Percentiles rank a stretch among this genome's conserved stretches.
phyloP scores from a whole-genome alignment of 2,113 vertebrate species.

The Eurystomus gularis region DNA sequence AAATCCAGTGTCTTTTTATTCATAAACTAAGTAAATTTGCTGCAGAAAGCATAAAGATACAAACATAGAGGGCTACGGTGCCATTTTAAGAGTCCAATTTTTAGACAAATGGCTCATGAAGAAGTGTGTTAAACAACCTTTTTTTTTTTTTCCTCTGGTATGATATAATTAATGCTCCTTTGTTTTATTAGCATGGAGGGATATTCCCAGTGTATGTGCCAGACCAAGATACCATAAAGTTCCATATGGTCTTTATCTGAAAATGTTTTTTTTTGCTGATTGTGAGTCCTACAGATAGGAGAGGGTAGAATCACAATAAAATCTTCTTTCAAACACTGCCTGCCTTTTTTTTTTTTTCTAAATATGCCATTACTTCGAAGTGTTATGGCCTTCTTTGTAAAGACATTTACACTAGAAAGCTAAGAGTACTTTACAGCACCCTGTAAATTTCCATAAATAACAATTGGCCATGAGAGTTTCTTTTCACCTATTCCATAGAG shows the following conservation, averaged over 20 bases:
- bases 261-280: background rate
- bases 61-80: background rate
- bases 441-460: constrained; percentile 59
- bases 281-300: background rate
- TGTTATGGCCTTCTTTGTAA: constrained; percentile 18
- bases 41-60: background rate
- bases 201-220: background rate
- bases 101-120: background rate
- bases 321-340: background rate
- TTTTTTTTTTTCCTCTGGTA: background rate
- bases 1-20: background rate
- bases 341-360: background rate
- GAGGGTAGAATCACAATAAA: background rate
- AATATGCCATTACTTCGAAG: constrained; percentile 18
- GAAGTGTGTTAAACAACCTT: background rate
- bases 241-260: background rate
- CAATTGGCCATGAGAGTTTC: constrained; percentile 23
- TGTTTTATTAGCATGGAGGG: background rate
- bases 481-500: constrained; percentile 55
- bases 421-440: constrained; percentile 39
- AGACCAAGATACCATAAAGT: background rate
- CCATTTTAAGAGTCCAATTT: background rate
- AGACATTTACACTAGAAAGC: constrained; percentile 36
- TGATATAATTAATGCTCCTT: background rate
- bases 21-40: background rate